Percentiles rank a stretch among this genome's conserved stretches.
Conservation (phyloP, 2,888 invertebrate species). For the Drosophila austrosaltans region DNA sequence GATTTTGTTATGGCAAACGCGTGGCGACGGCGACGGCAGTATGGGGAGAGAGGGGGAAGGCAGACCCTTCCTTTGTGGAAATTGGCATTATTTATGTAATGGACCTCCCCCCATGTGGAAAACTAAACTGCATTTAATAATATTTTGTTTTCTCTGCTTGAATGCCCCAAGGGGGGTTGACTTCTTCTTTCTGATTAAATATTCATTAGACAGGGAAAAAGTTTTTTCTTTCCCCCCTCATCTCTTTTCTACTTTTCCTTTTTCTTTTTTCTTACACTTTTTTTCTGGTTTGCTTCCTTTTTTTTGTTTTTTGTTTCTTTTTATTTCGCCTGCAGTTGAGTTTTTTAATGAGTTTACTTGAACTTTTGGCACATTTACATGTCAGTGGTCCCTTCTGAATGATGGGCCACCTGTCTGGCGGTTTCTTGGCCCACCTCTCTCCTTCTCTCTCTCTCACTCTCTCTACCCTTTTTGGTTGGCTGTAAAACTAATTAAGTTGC, state of each 20-base stretch:
- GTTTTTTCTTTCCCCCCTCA: not conserved
- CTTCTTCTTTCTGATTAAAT: slow-evolving; percentile 73
- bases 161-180: slow-evolving; percentile 31
- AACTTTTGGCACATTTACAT: slow-evolving; percentile 81
- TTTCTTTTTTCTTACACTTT: not conserved
- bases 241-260: slow-evolving; percentile 2
- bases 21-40: slow-evolving; percentile 52
- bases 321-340: slow-evolving; percentile 52
- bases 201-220: slow-evolving; percentile 75
- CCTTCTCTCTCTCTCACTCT: not conserved
- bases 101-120: slow-evolving; percentile 49
- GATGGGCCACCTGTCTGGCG: slow-evolving; percentile 71
- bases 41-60: slow-evolving; percentile 26
- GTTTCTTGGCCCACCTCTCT: not conserved
- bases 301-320: slow-evolving; percentile 23
- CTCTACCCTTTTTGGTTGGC: slow-evolving; percentile 19
- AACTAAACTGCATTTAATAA: slow-evolving; percentile 76
- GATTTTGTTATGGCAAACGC: slow-evolving; percentile 71
- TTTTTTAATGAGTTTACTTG: slow-evolving; percentile 77
- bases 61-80: slow-evolving; percentile 35
- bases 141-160: slow-evolving; percentile 56
- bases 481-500: slow-evolving; percentile 68
- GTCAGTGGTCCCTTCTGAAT: slow-evolving; percentile 69
- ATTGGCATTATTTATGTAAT: slow-evolving; percentile 77
- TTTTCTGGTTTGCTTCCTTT: slow-evolving; percentile 17